Evolutionary conservation across 2,888 invertebrate genomes (phyloP).

Genomic region (Lymantria dispar): DNA sequence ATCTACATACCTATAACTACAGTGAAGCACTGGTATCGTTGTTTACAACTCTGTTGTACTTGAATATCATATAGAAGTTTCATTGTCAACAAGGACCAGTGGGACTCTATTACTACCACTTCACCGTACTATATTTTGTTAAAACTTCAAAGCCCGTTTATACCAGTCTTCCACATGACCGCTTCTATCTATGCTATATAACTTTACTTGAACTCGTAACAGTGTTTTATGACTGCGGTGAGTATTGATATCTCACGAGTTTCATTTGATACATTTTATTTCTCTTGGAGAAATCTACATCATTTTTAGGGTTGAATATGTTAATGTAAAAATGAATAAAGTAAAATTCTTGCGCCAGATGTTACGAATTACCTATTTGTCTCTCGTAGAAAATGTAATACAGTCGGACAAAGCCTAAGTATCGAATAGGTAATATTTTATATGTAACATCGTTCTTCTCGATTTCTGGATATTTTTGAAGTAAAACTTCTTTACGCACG

Average conservation of each 20-base stretch:
- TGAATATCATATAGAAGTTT: neutral
- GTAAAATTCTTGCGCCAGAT: neutral
- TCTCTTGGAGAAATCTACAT: neutral
- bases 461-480: no score
- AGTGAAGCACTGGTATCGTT: neutral
- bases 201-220: conserved; percentile 8
- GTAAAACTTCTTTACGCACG: no score
- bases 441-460: no score
- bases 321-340: neutral
- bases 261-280: neutral
- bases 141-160: conserved; percentile 21
- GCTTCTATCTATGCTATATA: conserved; percentile 5
- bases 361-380: neutral
- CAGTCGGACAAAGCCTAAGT: no score
- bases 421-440: no score
- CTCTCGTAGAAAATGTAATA: neutral
- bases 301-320: neutral
- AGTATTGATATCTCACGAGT: conserved; percentile 1
- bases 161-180: conserved; percentile 10
- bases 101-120: neutral
- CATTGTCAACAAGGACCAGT: neutral
- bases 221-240: conserved; percentile 3
- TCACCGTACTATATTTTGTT: conserved; percentile 11
- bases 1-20: neutral
- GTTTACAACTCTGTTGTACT: neutral